Conservation (phyloP, 2,888 invertebrate genomes). For the Callimorpha dominula region DNA sequence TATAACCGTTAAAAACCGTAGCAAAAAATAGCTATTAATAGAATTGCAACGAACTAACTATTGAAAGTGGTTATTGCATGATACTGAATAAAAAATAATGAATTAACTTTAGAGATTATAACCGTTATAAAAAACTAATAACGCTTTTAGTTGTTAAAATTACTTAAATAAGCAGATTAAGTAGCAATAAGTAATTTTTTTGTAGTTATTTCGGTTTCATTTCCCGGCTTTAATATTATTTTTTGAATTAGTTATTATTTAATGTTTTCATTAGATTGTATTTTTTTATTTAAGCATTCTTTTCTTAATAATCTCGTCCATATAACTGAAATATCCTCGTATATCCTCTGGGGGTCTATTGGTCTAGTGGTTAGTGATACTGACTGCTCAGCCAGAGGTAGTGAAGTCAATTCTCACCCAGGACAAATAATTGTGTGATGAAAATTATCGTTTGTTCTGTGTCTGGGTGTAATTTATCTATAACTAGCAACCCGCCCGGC, state of each 20-base stretch:
- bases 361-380: no score
- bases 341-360: no score
- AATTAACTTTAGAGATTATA: background rate
- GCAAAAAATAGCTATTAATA: background rate
- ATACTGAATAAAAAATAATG: background rate
- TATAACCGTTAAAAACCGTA: background rate
- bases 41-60: background rate
- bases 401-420: no score
- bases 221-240: background rate
- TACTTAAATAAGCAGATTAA: background rate
- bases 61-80: background rate
- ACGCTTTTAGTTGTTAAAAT: background rate
- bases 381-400: no score
- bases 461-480: no score
- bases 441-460: no score
- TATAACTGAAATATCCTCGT: no score
- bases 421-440: no score
- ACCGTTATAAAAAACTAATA: background rate
- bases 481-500: no score
- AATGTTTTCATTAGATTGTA: background rate
- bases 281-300: no score
- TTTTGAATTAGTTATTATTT: background rate
- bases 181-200: background rate
- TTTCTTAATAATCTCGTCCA: no score
- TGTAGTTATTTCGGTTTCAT: background rate